Conservation (phyloP, 2,888 invertebrate genomes). For the Asteroscopus sphinx region DNA sequence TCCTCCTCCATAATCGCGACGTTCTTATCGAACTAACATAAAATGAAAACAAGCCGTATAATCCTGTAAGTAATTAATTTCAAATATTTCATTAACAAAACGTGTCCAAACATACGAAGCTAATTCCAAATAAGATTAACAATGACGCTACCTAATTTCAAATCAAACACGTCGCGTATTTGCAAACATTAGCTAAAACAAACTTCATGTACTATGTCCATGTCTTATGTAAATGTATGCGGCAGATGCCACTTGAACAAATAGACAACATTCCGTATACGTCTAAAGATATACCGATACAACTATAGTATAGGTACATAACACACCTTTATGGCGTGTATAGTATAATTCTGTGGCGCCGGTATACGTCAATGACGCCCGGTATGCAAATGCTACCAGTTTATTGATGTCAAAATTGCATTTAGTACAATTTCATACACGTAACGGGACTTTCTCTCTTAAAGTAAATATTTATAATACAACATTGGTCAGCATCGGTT, state of each 20-base stretch:
- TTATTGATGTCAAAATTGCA: constrained; percentile 64
- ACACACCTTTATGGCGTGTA: constrained; percentile 32
- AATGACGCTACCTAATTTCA: constrained; percentile 53
- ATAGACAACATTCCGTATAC: constrained; percentile 64
- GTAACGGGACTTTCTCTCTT: constrained; percentile 53
- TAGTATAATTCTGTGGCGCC: constrained; percentile 54
- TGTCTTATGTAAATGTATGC: constrained; percentile 63
- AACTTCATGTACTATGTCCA: constrained; percentile 46
- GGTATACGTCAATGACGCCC: constrained; percentile 65
- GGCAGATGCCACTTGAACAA: constrained; percentile 72
- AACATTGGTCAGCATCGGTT: constrained; percentile 4
- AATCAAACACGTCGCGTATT: constrained; percentile 50
- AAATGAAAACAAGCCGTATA: constrained; percentile 8
- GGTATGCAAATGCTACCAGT: constrained; percentile 73
- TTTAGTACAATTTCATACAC: constrained; percentile 44
- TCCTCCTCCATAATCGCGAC: constrained; percentile 8
- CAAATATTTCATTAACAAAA: constrained; percentile 26
- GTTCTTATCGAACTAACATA: background rate
- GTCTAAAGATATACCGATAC: constrained; percentile 29
- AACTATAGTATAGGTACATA: constrained; percentile 31
- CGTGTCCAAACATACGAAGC: constrained; percentile 30
- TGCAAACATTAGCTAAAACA: constrained; percentile 52
- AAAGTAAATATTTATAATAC: constrained; percentile 29
- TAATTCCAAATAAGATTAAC: constrained; percentile 50
- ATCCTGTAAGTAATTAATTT: constrained; percentile 16